phyloP scores from a whole-genome alignment of 2,888 invertebrate species.

The Drosophila subquinaria region DNA sequence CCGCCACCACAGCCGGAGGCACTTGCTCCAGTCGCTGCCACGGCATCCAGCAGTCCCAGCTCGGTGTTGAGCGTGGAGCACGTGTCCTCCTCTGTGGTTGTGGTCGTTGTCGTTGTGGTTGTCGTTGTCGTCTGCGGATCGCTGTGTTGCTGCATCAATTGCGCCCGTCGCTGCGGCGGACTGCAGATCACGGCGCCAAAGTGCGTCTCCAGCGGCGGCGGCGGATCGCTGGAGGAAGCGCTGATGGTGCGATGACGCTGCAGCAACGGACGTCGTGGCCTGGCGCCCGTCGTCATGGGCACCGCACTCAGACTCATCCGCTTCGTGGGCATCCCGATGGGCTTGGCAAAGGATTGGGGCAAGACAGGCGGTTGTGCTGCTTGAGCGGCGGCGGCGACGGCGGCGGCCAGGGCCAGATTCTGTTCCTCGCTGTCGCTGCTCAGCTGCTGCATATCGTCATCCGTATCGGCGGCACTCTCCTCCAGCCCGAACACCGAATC shows the following conservation, averaged over 20 bases:
- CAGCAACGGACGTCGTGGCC: conserved; percentile 76
- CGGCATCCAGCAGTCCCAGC: conserved; percentile 66
- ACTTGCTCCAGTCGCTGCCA: conserved; percentile 21
- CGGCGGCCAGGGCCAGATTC: conserved; percentile 41
- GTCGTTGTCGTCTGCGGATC: conserved; percentile 84
- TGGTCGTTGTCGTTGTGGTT: conserved; percentile 78
- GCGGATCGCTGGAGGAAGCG: conserved; percentile 78
- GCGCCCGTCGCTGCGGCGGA: conserved; percentile 78
- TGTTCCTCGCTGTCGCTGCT: conserved; percentile 92
- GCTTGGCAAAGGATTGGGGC: conserved; percentile 23
- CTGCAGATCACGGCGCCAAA: conserved; percentile 81
- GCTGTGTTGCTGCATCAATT: conserved; percentile 83
- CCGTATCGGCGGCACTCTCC: conserved; percentile 90
- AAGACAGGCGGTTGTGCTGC: conserved; percentile 11
- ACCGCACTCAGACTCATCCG: conserved; percentile 69
- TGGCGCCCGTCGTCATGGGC: conserved; percentile 46
- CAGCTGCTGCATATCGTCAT: conserved; percentile 93
- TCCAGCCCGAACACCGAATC: conserved; percentile 92
- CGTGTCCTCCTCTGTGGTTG: conserved; percentile 84
- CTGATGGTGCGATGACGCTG: conserved; percentile 84
- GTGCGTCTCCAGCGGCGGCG: conserved; percentile 82
- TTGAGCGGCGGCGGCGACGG: conserved; percentile 26
- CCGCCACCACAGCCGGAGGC: conserved; percentile 22
- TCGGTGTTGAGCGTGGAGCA: conserved; percentile 84
- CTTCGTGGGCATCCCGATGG: conserved; percentile 58